Base-by-base conservation (phyloP, 2,113 vertebrate genomes). In the Sarotherodon lohbergeri region DNA sequence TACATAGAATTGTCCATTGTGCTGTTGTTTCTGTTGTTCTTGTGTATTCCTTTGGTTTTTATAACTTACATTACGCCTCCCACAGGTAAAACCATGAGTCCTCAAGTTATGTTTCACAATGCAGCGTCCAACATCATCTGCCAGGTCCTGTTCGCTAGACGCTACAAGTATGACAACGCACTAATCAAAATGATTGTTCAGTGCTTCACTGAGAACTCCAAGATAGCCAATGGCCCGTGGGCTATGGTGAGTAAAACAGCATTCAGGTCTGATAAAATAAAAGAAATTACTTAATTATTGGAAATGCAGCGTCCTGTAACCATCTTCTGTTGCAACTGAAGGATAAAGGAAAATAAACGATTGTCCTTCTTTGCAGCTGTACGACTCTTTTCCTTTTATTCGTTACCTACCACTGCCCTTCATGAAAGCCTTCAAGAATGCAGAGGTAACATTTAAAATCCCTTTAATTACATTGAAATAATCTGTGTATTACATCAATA, bases 101-200 rank as follows among this genome's bases (percentile, higher is more conserved):
- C 95, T 57, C 86, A 88, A 10, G 7, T 83, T 4, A 24, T 95
- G 76, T 96, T 97, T 85, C 61, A 66, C 95, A 93, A 91, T 11
- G 84, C 93, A 1, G 80, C 93, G 2, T 95, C 96, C 83, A 97
- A 97, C 82, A 94, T 97, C 76, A 97, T 97, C 88, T 96, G 96
- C 90, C 95, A 96, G 83, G 88, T 97, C 5, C 61, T 96, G 56
- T 97, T 97, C 3, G 96, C 96, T 12, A 36, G 78, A 34, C 95
- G 95, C 4, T 97, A 95, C 3, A 85, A 95, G 29, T 96, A 97
- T 32, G 61, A 87, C 9, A 95, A 97, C 2, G 4, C 83, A 1
- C 7, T 63, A 87, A 82, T 96, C 94, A 93, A 80, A 80, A 19
- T n/a, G 6, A 85, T 95, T 29, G 24, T 95, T 79, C 24, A 27